Conservation (phyloP, 2,113 vertebrate species). For the Microcebus jonahi region DNA sequence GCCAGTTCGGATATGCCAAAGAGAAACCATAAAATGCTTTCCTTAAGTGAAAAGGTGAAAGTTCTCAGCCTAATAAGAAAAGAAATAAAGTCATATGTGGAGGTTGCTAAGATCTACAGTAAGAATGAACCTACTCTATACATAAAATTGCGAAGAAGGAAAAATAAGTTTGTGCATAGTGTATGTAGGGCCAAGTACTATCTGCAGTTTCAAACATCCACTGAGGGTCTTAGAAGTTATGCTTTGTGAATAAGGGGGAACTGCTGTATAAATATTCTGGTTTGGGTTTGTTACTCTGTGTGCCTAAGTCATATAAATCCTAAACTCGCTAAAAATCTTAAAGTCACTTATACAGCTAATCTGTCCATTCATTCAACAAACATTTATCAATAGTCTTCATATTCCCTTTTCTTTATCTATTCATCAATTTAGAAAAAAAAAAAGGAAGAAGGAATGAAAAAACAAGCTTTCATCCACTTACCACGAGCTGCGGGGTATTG, state of each 20-base stretch:
- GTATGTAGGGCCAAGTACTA: no score
- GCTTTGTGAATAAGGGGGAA: background rate
- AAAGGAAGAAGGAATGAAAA: background rate
- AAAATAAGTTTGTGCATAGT: background rate
- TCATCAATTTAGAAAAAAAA: background rate
- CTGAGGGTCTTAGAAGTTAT: background rate
- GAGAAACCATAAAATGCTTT: background rate
- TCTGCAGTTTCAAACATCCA: background rate
- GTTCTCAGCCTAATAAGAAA: background rate
- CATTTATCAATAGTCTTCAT: background rate
- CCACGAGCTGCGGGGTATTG: fast-evolving
- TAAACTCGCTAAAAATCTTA: background rate
- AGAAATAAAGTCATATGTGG: background rate
- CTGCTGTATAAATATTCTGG: background rate
- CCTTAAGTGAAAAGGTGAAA: background rate
- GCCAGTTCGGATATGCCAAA: background rate
- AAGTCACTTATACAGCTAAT: background rate
- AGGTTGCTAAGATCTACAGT: background rate
- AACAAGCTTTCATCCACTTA: background rate
- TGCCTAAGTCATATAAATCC: background rate
- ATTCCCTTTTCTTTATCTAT: background rate
- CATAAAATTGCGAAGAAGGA: background rate
- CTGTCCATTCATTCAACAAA: background rate
- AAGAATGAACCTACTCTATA: background rate
- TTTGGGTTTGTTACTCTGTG: background rate